Conservation (phyloP, 2,113 vertebrate species). For the Nothoprocta perdicaria region DNA sequence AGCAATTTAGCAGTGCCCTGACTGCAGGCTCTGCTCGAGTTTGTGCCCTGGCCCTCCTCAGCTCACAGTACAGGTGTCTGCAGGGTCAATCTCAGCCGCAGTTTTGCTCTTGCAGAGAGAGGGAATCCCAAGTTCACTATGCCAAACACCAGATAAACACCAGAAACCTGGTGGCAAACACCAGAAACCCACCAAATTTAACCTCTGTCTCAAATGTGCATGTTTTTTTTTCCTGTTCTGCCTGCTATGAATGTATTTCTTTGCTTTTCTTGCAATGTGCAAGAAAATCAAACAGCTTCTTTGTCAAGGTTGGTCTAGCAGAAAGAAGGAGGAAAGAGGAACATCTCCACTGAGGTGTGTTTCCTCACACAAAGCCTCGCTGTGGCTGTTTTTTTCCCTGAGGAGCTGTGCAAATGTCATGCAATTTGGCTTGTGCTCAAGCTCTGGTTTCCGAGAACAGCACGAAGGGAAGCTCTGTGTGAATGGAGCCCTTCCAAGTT, state of each 20-base stretch:
- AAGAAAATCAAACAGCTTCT: background rate
- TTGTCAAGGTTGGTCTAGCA: background rate
- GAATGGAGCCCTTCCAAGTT: background rate
- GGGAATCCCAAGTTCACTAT: background rate
- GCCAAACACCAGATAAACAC: background rate
- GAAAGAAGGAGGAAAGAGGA: background rate
- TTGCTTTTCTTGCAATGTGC: background rate
- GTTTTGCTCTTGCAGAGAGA: background rate
- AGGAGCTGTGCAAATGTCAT: background rate
- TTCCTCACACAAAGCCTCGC: background rate
- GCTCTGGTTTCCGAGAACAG: background rate
- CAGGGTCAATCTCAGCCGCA: background rate
- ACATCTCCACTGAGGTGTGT: background rate
- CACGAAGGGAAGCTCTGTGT: background rate
- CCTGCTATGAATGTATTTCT: background rate
- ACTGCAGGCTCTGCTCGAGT: background rate
- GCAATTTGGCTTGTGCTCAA: background rate
- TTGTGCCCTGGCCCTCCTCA: background rate
- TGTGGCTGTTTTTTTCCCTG: background rate
- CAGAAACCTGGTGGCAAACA: background rate
- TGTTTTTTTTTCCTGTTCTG: background rate
- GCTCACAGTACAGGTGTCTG: background rate
- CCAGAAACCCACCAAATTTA: background rate
- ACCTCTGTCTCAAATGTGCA: background rate
- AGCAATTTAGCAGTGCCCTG: too few relatives aligned